These are phyloP conservation scores for Zosterops lateralis DNA, from an alignment of 2,113 vertebrate species.

Conservation along the genomic window DNA sequence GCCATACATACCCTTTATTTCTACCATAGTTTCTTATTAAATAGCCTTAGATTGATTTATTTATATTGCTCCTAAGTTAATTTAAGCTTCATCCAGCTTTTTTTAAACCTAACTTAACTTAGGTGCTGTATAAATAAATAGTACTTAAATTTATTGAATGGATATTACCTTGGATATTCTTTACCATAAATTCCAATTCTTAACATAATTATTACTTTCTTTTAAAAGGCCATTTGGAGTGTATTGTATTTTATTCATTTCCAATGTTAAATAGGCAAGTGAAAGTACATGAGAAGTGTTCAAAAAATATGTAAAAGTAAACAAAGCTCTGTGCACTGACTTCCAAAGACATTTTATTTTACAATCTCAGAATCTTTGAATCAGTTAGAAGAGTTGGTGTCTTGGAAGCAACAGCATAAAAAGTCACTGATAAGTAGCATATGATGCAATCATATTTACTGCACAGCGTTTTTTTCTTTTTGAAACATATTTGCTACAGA, in stretches of 20 bases:
- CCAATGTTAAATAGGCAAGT: not conserved
- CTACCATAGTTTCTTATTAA: conserved; percentile 16
- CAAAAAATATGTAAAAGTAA: not conserved
- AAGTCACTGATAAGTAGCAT: not conserved
- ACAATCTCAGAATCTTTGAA: not conserved
- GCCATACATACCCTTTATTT: not conserved
- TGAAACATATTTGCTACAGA: conserved; percentile 62
- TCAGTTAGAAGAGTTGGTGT: not conserved
- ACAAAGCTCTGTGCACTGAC: not conserved
- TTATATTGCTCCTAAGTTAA: not conserved
- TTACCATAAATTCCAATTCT: not conserved
- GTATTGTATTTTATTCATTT: not conserved
- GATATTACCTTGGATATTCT: not conserved
- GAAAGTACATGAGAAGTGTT: not conserved
- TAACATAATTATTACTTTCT: not conserved
- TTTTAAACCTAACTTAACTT: conserved; percentile 8
- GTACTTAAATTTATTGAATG: not conserved
- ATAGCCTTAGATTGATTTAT: not conserved
- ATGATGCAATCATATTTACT: conserved; percentile 18
- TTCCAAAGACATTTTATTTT: conserved; percentile 2
- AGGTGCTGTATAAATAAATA: conserved; percentile 4
- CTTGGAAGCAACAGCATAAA: not conserved
- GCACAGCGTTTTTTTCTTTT: conserved; percentile 30
- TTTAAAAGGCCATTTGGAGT: not conserved
- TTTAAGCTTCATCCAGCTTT: not conserved